Evolutionary conservation across 2,113 vertebrate genomes (phyloP).

Genomic region (Malurus alboscapulatus): DNA sequence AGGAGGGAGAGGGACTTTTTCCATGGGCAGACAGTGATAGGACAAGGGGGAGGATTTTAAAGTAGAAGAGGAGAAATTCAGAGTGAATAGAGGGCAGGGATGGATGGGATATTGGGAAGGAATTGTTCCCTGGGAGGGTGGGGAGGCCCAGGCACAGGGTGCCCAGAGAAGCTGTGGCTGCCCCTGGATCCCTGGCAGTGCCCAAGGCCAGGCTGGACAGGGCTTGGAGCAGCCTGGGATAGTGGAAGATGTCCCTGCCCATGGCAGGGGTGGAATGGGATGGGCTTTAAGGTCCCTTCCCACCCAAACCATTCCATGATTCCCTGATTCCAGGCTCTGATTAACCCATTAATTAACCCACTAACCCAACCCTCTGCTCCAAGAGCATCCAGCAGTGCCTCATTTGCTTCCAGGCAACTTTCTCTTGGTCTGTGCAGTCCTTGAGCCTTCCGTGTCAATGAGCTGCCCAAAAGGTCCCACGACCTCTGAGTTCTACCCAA

Average conservation of each 20-base stretch:
- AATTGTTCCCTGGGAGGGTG: neutral
- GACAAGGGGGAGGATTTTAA: too few species aligned
- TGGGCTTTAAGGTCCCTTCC: neutral
- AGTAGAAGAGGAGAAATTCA: neutral
- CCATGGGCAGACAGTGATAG: neutral
- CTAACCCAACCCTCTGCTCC: neutral
- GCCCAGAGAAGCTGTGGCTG: neutral
- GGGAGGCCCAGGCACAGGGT: neutral
- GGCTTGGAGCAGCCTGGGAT: neutral
- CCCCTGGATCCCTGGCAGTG: neutral
- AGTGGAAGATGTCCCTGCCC: neutral
- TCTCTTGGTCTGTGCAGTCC: neutral
- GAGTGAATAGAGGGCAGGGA: fast-evolving
- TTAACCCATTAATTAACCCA: neutral
- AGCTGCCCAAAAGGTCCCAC: neutral
- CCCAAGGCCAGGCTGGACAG: fast-evolving
- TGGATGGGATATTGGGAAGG: neutral
- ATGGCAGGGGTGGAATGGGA: fast-evolving
- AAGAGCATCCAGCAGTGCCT: neutral
- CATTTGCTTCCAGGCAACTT: neutral
- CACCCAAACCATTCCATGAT: neutral
- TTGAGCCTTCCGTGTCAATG: fast-evolving
- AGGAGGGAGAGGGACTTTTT: neutral
- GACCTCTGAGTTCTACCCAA: neutral
- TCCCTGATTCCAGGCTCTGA: neutral